Evolutionary conservation across 92 coral and sea anemone species (phyloP).

Genomic region (Paramuricea clavata): DNA sequence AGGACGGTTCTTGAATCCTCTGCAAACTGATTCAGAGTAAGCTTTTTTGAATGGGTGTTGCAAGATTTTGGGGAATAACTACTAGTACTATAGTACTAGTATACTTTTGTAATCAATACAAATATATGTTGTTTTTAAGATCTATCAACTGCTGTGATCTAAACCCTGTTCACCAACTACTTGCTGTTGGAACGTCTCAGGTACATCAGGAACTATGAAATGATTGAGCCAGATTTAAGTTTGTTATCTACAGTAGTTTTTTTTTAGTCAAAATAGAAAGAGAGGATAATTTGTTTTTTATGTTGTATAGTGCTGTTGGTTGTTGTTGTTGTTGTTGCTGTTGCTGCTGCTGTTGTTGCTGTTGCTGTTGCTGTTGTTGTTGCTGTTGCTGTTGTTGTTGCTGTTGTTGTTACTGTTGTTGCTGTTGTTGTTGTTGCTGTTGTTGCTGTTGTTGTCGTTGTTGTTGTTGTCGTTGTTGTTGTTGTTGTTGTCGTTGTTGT

Average conservation of each 20-base stretch:
- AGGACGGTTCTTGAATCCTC: conserved; percentile 89
- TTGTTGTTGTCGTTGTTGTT: background rate
- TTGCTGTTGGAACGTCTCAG: conserved; percentile 96
- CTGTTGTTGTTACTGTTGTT: background rate
- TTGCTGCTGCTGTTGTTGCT: background rate
- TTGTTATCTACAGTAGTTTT: no score
- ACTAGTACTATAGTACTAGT: no score
- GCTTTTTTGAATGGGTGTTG: conserved; percentile 30
- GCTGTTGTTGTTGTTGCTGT: background rate
- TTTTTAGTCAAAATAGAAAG: no score
- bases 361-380: background rate
- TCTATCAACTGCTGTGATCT: conserved; percentile 89
- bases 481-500: background rate
- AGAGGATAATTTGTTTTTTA: background rate
- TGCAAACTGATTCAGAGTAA: conserved; percentile 92
- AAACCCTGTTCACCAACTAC: conserved; percentile 90
- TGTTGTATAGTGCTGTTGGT: background rate
- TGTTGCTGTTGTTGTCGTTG: background rate
- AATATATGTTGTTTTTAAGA: conserved; percentile 65
- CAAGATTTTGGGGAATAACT: background rate
- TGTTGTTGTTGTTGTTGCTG: background rate
- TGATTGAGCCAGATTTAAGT: no score
- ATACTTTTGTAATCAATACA: no score
- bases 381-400: background rate
- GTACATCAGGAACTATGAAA: conserved; percentile 44